A percentile compares a stretch with the other conserved stretches of the same genome.
These are phyloP conservation scores for Arctopsyche grandis DNA, from an alignment of 1,140 invertebrate genomes.

Conservation along the genomic window DNA sequence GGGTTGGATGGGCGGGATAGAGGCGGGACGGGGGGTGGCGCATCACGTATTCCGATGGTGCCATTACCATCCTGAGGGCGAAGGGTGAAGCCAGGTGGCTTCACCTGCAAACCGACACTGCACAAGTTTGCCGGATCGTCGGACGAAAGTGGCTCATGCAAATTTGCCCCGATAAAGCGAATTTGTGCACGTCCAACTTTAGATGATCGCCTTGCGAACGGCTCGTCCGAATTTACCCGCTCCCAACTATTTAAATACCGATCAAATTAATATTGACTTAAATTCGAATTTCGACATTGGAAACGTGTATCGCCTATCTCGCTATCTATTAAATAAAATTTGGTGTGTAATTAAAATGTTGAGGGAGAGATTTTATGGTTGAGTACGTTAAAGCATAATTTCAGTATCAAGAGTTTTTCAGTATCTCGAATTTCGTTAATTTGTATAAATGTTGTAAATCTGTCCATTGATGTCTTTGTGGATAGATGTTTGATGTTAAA, in stretches of 20 bases:
- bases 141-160: slow-evolving; percentile 18
- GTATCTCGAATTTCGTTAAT: too few relatives aligned
- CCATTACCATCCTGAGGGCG: slow-evolving; percentile 13
- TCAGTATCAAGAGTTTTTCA: too few relatives aligned
- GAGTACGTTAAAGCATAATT: too few relatives aligned
- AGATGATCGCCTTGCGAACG: background rate
- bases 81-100: slow-evolving; percentile 2
- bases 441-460: too few relatives aligned
- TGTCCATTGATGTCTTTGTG: too few relatives aligned
- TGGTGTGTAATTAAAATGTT: too few relatives aligned
- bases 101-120: slow-evolving; percentile 34
- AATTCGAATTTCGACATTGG: too few relatives aligned
- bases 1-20: background rate
- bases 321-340: too few relatives aligned
- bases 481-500: too few relatives aligned
- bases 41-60: slow-evolving; percentile 37
- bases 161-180: slow-evolving; percentile 2
- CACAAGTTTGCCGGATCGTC: slow-evolving; percentile 24
- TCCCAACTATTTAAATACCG: background rate
- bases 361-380: too few relatives aligned
- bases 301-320: too few relatives aligned
- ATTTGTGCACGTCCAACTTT: slow-evolving; percentile 18
- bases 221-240: background rate
- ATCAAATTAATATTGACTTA: background rate
- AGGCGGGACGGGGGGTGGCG: background rate